Evolutionary conservation across 2,888 invertebrate genomes (phyloP).

Genomic region (Pheosia gnoma): DNA sequence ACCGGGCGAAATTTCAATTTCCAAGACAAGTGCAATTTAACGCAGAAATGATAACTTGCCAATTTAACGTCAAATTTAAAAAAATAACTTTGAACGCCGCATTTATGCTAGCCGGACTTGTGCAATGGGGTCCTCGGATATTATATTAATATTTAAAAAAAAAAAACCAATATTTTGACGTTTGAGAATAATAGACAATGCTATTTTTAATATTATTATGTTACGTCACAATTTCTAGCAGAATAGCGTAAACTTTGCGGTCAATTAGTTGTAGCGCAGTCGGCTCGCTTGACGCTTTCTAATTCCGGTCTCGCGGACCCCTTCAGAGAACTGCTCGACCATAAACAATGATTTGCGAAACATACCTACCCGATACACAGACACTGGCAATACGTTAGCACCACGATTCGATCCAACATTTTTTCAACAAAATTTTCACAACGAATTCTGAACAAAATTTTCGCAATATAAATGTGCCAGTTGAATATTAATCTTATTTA

Average conservation of each 20-base stretch:
- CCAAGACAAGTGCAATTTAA: slow-evolving; percentile 13
- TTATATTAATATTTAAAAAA: background rate
- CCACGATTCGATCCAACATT: slow-evolving; percentile 58
- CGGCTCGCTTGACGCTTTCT: slow-evolving; percentile 78
- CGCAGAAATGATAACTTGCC: slow-evolving; percentile 21
- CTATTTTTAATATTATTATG: slow-evolving; percentile 43
- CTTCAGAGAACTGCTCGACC: slow-evolving; percentile 75
- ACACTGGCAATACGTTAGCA: slow-evolving; percentile 59
- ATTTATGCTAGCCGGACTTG: slow-evolving; percentile 9
- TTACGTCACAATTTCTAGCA: slow-evolving; percentile 67
- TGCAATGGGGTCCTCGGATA: slow-evolving; percentile 3
- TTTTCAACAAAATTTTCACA: slow-evolving; percentile 62
- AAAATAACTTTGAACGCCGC: slow-evolving; percentile 15
- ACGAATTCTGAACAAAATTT: slow-evolving; percentile 41
- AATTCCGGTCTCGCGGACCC: slow-evolving; percentile 73
- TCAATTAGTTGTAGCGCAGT: slow-evolving; percentile 74
- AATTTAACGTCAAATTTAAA: slow-evolving; percentile 36
- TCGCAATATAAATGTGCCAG: slow-evolving; percentile 33
- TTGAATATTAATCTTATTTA: slow-evolving; percentile 47
- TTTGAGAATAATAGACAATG: slow-evolving; percentile 13
- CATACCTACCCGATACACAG: slow-evolving; percentile 56
- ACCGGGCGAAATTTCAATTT: slow-evolving; percentile 23
- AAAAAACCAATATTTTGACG: background rate
- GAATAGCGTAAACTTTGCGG: slow-evolving; percentile 78
- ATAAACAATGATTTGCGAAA: slow-evolving; percentile 81